phyloP scores from a whole-genome alignment of 2,113 vertebrate genomes.

The Macquaria ambigua region DNA sequence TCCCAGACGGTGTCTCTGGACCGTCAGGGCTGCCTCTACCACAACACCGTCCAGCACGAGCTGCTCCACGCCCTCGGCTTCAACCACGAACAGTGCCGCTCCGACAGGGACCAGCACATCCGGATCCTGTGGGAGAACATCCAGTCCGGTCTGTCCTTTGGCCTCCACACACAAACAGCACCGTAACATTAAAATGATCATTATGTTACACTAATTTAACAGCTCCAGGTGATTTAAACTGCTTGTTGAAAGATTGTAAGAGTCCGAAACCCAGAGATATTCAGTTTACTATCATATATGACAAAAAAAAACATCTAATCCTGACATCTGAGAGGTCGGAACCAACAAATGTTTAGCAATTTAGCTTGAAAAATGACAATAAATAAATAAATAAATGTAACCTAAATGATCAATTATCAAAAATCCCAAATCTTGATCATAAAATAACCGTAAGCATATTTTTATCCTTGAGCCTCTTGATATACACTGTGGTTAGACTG shows the following conservation, averaged over 20 bases:
- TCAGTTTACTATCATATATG: background rate
- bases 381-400: no score
- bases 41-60: slow-evolving; percentile 79
- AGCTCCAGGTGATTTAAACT: background rate
- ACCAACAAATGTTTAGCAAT: background rate
- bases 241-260: background rate
- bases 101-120: slow-evolving; percentile 81
- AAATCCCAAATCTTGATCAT: no score
- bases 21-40: slow-evolving; percentile 74
- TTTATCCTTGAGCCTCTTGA: no score
- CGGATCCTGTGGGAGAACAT: slow-evolving; percentile 79
- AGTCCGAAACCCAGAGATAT: background rate
- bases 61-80: slow-evolving; percentile 83
- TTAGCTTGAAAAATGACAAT: background rate
- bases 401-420: no score
- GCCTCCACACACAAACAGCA: background rate
- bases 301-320: background rate
- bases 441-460: no score
- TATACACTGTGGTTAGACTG: no score
- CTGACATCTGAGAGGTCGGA: background rate
- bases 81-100: slow-evolving; percentile 84
- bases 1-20: slow-evolving; percentile 77
- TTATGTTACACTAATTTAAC: background rate
- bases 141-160: slow-evolving; percentile 45
- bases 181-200: background rate